These are phyloP conservation scores for Hestina assimilis DNA, from an alignment of 1,140 invertebrate genomes.

Conservation along the genomic window DNA sequence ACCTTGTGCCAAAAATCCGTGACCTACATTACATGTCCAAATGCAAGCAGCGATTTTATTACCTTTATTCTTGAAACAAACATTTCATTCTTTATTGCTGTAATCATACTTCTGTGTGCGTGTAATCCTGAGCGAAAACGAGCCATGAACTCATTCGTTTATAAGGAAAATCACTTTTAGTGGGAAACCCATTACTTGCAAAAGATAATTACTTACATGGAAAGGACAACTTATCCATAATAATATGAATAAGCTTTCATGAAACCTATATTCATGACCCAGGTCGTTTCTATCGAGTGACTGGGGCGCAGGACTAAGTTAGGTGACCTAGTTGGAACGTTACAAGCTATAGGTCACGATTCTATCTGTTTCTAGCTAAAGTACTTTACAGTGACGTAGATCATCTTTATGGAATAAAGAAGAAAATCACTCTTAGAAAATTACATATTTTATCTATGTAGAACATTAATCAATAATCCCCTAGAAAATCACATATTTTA, in stretches of 20 bases:
- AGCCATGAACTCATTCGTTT: constrained; percentile 11
- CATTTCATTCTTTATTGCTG: constrained; percentile 15
- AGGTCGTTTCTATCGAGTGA: constrained; percentile 13
- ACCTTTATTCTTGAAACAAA: constrained; percentile 44
- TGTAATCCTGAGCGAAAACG: not conserved
- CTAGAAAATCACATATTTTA: too few species aligned
- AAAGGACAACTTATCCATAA: not conserved
- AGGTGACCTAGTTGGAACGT: constrained; percentile 60
- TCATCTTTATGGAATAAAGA: too few species aligned
- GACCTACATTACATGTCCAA: constrained; percentile 71
- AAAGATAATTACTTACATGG: not conserved
- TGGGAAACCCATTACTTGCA: constrained; percentile 1
- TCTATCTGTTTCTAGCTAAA: constrained; percentile 7
- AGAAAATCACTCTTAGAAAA: too few species aligned
- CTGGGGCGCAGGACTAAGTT: constrained; percentile 46
- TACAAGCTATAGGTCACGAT: constrained; percentile 47
- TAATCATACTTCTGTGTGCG: constrained; percentile 1
- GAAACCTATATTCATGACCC: not conserved
- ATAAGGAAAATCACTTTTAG: constrained; percentile 1
- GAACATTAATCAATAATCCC: too few species aligned
- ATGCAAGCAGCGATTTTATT: constrained; percentile 65
- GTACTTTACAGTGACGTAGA: not conserved
- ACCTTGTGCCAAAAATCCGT: constrained; percentile 72
- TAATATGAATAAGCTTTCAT: not conserved
- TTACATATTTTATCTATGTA: too few species aligned